Conservation (phyloP, 2,113 vertebrate species). For the Pelodiscus sinensis region DNA sequence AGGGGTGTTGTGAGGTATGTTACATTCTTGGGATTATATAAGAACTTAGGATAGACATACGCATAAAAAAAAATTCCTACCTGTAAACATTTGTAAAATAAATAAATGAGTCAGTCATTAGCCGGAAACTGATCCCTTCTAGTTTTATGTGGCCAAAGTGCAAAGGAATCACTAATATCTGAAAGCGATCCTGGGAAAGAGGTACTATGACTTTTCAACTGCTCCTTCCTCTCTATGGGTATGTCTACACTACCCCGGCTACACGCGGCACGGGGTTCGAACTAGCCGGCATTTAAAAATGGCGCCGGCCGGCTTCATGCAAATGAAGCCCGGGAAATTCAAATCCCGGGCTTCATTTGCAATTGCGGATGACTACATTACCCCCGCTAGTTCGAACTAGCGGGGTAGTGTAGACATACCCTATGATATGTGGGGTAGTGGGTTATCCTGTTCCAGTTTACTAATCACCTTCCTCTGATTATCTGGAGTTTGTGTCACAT, state of each 20-base stretch:
- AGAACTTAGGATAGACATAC: not conserved
- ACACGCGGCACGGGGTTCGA: too few relatives aligned
- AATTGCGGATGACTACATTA: too few relatives aligned
- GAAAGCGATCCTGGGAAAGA: not conserved
- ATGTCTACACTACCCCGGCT: too few relatives aligned
- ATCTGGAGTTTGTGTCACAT: not conserved
- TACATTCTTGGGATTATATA: not conserved
- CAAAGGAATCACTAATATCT: not conserved
- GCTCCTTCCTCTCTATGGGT: not conserved
- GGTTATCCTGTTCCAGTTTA: not conserved
- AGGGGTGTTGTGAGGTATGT: not conserved
- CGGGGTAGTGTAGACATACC: too few relatives aligned
- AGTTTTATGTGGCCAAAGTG: not conserved
- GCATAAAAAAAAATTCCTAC: not conserved
- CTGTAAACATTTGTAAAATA: not conserved
- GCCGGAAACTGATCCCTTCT: not conserved
- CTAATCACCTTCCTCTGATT: not conserved
- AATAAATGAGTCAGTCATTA: not conserved
- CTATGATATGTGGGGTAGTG: not conserved
- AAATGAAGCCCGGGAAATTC: too few relatives aligned
- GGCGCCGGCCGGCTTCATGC: too few relatives aligned
- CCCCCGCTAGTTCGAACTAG: too few relatives aligned
- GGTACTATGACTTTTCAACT: not conserved
- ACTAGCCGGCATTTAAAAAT: too few relatives aligned
- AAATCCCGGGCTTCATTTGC: too few relatives aligned